Percentiles rank a stretch among this genome's conserved stretches.
These are phyloP conservation scores for Saimiri boliviensis DNA, from an alignment of 2,113 vertebrate species.

Conservation along the genomic window DNA sequence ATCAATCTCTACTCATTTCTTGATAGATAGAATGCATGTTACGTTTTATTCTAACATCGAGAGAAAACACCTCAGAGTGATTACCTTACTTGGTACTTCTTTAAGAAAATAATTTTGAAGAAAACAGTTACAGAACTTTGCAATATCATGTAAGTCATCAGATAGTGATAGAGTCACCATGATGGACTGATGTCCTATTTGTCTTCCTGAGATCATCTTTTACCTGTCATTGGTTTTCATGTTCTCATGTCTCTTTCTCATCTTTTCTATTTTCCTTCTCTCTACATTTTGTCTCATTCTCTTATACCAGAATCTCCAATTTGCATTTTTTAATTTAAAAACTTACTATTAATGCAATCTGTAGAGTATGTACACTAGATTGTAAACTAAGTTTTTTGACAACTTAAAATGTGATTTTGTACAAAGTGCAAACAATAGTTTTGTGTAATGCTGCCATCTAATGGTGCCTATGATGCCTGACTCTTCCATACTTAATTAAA, in stretches of 20 bases:
- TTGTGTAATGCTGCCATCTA: constrained; percentile 78
- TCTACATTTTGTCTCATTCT: background rate
- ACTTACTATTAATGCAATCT: background rate
- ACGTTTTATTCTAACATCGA: constrained; percentile 39
- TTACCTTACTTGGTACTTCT: background rate
- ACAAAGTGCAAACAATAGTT: constrained; percentile 13
- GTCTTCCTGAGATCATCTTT: background rate
- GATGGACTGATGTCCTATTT: background rate
- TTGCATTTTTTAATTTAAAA: constrained; percentile 22
- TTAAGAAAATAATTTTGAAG: background rate
- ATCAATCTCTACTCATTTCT: background rate
- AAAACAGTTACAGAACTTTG: background rate
- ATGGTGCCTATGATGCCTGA: constrained; percentile 31
- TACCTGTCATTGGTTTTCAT: background rate
- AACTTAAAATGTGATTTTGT: background rate
- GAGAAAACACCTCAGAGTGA: background rate
- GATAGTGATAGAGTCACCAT: fast-evolving
- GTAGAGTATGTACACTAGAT: background rate
- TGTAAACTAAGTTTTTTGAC: background rate
- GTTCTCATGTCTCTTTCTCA: background rate
- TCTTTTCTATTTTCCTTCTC: background rate
- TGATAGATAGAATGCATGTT: background rate
- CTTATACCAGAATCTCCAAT: background rate
- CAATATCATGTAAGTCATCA: background rate
- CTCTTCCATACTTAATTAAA: background rate